These are phyloP conservation scores for Chrysolina oricalcia DNA, from an alignment of 2,888 invertebrate genomes.

Conservation along the genomic window DNA sequence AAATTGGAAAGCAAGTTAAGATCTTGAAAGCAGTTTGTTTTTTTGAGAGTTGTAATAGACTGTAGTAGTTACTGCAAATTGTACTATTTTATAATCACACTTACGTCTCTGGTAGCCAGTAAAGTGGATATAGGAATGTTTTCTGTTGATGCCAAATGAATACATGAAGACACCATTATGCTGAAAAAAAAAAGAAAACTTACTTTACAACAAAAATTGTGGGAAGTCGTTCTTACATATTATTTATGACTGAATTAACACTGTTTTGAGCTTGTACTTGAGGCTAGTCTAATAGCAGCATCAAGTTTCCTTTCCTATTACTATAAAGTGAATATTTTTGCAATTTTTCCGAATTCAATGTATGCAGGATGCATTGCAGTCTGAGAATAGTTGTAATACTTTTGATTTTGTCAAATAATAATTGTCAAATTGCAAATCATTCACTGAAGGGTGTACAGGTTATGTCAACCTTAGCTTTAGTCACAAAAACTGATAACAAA, in stretches of 20 bases:
- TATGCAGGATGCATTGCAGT: background rate
- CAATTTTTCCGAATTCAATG: background rate
- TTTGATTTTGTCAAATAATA: slow-evolving; percentile 8
- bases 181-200: slow-evolving; percentile 38
- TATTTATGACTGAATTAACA: no score
- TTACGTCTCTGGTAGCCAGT: slow-evolving; percentile 65
- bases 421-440: slow-evolving; percentile 20
- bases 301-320: no score
- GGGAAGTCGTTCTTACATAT: background rate
- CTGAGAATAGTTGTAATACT: slow-evolving; percentile 5
- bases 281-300: no score
- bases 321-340: no score
- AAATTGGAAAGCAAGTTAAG: no score
- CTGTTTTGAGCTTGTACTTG: no score
- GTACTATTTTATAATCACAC: slow-evolving; percentile 26
- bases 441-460: background rate
- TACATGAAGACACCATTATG: slow-evolving; percentile 62
- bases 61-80: no score
- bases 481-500: slow-evolving; percentile 5
- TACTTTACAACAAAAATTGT: background rate
- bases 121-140: slow-evolving; percentile 66
- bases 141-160: slow-evolving; percentile 63
- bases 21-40: no score
- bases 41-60: no score
- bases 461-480: slow-evolving; percentile 5